These are phyloP conservation scores for Trididemnum nubilum DNA, from an alignment of 23 tunicate species.

Conservation along the genomic window DNA sequence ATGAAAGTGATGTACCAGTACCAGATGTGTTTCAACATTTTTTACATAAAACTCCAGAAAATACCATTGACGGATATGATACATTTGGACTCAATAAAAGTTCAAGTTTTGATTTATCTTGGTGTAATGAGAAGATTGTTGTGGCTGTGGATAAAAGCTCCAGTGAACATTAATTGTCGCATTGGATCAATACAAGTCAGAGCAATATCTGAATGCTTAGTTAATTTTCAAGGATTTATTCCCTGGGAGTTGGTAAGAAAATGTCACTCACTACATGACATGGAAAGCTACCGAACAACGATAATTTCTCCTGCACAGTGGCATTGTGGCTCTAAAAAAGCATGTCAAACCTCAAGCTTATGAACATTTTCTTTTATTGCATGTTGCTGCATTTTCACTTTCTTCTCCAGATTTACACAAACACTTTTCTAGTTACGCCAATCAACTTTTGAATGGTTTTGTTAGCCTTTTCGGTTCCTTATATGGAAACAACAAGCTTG, in stretches of 20 bases:
- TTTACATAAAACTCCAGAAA: background rate
- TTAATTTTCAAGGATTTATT: background rate
- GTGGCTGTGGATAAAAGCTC: background rate
- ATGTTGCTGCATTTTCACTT: background rate
- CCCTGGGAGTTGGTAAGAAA: slow-evolving; percentile 21
- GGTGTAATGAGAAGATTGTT: background rate
- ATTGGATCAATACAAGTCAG: background rate
- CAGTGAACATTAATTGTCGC: background rate
- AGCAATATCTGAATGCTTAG: background rate
- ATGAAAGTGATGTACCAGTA: background rate
- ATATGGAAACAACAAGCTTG: slow-evolving; percentile 8
- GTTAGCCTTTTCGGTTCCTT: background rate
- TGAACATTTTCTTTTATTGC: background rate
- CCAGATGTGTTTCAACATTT: background rate
- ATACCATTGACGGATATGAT: background rate
- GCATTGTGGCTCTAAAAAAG: background rate
- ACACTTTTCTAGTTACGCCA: background rate
- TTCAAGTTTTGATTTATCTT: background rate
- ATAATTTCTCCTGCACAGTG: slow-evolving; percentile 4
- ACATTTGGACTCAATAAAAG: background rate
- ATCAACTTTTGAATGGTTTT: background rate
- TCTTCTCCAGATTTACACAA: background rate
- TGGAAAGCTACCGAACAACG: slow-evolving; percentile 45
- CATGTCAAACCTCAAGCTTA: background rate
- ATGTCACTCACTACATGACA: background rate